phyloP scores from a whole-genome alignment of 2,888 invertebrate genomes.

The Clanis bilineata region DNA sequence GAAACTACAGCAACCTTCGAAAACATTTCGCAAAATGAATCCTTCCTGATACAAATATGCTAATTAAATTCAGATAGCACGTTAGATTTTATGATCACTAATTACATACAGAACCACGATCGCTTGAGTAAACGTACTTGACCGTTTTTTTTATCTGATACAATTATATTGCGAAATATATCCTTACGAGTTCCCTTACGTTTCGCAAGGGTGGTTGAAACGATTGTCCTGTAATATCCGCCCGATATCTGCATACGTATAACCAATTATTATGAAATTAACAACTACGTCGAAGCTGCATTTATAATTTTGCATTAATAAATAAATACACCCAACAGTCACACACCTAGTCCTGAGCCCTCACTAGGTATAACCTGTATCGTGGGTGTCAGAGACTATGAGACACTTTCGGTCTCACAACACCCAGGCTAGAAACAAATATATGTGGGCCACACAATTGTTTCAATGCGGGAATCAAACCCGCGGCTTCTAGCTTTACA shows the following conservation, averaged over 20 bases:
- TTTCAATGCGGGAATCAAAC: too few species aligned
- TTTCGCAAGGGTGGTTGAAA: conserved; percentile 16
- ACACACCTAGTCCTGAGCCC: too few species aligned
- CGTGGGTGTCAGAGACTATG: too few species aligned
- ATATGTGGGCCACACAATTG: too few species aligned
- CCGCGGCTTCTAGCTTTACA: too few species aligned
- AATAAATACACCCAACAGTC: too few species aligned
- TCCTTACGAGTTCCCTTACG: neutral
- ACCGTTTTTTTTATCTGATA: conserved; percentile 6
- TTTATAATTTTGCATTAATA: too few species aligned
- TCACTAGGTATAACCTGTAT: too few species aligned
- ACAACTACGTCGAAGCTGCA: too few species aligned
- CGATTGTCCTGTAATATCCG: conserved; percentile 24
- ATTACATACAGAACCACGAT: conserved; percentile 4
- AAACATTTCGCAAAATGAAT: conserved; percentile 5
- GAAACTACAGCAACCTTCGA: neutral
- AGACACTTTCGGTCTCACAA: too few species aligned
- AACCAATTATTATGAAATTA: too few species aligned
- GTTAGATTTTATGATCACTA: conserved; percentile 1
- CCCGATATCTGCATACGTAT: conserved; percentile 8
- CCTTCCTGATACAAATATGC: neutral
- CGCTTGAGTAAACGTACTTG: neutral
- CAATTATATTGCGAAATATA: conserved; percentile 17
- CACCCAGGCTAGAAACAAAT: too few species aligned
- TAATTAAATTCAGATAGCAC: conserved; percentile 2